Evolutionary conservation across 2,888 invertebrate species (phyloP).

Genomic region (Ceraclea dissimilis): DNA sequence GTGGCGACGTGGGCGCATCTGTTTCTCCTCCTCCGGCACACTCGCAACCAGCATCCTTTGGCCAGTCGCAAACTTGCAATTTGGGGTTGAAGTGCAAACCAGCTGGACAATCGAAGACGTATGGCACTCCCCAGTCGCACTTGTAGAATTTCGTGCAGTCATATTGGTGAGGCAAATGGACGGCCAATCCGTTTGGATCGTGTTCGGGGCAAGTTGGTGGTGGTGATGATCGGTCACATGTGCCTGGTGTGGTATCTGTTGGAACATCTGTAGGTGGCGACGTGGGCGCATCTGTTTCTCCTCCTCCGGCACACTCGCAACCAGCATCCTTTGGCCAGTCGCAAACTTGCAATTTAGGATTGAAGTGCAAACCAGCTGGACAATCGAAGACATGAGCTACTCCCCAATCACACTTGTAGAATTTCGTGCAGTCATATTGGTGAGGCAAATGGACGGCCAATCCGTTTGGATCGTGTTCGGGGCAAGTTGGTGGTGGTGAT

Average conservation of each 20-base stretch:
- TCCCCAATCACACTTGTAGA: conserved; percentile 24
- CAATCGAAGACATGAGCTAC: conserved; percentile 26
- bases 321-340: conserved; percentile 27
- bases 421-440: conserved; percentile 25
- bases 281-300: neutral
- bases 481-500: conserved; percentile 16
- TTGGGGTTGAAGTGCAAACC: neutral
- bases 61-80: conserved; percentile 1
- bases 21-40: neutral
- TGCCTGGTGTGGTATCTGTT: neutral
- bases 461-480: conserved; percentile 17
- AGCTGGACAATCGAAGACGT: neutral
- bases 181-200: conserved; percentile 18
- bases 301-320: conserved; percentile 3
- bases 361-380: conserved; percentile 27
- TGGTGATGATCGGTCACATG: neutral
- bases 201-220: conserved; percentile 20
- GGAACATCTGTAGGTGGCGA: neutral
- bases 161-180: conserved; percentile 12
- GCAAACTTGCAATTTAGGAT: conserved; percentile 26
- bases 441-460: conserved; percentile 16
- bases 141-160: neutral
- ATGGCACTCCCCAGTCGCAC: neutral
- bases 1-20: too few species aligned
- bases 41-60: neutral